Conservation (phyloP, 2,888 invertebrate species). For the Dione juno region DNA sequence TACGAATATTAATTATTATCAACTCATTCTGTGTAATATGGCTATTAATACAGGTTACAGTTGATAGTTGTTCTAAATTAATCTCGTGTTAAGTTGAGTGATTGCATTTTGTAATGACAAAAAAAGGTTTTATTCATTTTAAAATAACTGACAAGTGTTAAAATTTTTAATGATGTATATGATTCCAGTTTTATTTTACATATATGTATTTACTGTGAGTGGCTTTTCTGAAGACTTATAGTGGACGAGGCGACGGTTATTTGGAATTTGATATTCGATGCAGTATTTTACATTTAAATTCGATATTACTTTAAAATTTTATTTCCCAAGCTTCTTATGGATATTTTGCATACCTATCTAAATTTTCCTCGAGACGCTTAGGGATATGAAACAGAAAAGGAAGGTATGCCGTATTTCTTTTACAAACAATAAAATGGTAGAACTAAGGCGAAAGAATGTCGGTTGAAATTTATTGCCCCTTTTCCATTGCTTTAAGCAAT, state of each 20-base stretch:
- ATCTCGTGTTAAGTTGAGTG: too few species aligned
- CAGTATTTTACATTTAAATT: too few species aligned
- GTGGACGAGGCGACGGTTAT: too few species aligned
- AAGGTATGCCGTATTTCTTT: constrained; percentile 33
- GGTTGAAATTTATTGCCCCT: constrained; percentile 25
- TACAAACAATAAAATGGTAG: constrained; percentile 36
- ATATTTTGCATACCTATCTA: constrained; percentile 15
- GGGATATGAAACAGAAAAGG: constrained; percentile 16
- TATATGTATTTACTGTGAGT: too few species aligned
- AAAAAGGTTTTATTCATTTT: too few species aligned
- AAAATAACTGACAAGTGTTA: too few species aligned
- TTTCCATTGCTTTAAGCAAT: constrained; percentile 17
- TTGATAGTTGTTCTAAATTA: background rate
- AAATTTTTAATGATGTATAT: too few species aligned
- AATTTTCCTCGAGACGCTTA: constrained; percentile 1
- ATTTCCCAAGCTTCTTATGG: background rate
- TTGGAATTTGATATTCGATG: too few species aligned
- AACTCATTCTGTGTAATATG: background rate
- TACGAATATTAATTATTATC: background rate
- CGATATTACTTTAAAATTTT: background rate
- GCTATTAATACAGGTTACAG: background rate
- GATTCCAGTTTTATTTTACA: too few species aligned
- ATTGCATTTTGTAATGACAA: too few species aligned
- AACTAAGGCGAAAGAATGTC: constrained; percentile 19
- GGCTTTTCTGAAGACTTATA: too few species aligned